Conservation (phyloP, 2,113 vertebrate genomes). For the Boulengeromyrus knoepffleri region DNA sequence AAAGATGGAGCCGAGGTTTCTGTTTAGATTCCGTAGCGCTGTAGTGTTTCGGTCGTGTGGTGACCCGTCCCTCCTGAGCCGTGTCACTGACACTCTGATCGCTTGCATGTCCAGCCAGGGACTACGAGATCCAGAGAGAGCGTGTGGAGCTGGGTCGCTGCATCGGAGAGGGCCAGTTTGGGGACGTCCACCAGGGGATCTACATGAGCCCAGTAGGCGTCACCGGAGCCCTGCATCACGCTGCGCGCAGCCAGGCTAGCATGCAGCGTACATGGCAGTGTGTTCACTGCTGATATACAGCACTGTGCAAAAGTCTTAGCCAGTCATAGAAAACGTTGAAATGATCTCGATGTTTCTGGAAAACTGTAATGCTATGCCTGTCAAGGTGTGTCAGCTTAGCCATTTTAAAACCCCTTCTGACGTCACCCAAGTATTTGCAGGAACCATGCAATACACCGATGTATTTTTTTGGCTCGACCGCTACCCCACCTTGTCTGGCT, state of each 20-base stretch:
- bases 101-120: conserved; percentile 69
- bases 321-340: neutral
- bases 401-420: neutral
- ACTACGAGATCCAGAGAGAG: conserved; percentile 96
- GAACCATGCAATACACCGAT: neutral
- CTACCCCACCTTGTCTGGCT: neutral
- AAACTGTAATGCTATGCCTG: neutral
- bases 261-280: neutral
- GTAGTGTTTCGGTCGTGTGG: neutral
- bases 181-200: conserved; percentile 93
- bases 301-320: neutral
- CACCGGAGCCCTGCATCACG: neutral
- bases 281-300: neutral
- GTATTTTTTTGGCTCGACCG: neutral
- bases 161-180: conserved; percentile 97
- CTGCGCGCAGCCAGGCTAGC: neutral
- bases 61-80: neutral
- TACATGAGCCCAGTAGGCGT: conserved; percentile 82
- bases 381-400: neutral
- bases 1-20: neutral
- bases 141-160: conserved; percentile 91
- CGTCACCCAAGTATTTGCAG: neutral
- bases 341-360: neutral
- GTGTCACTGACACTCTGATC: neutral
- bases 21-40: neutral